These are phyloP conservation scores for Dromaius novaehollandiae DNA, from an alignment of 2,113 vertebrate genomes.

Conservation along the genomic window DNA sequence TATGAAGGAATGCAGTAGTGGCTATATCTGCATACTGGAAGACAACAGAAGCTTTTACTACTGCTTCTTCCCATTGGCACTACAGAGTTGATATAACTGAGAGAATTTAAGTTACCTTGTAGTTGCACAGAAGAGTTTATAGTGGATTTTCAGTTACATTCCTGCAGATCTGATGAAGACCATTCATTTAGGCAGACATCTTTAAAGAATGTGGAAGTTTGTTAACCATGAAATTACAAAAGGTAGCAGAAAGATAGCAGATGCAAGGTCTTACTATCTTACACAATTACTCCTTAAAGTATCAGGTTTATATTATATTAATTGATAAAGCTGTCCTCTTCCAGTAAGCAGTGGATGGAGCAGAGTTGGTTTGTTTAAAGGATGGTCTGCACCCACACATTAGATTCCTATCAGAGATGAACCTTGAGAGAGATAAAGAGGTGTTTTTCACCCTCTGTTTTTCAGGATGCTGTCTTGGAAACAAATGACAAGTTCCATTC, in stretches of 20 bases:
- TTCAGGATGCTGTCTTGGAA: not conserved
- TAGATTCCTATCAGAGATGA: rapidly evolving
- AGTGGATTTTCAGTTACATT: not conserved
- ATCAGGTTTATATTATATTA: not conserved
- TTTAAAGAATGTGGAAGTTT: not conserved
- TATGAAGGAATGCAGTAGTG: not conserved
- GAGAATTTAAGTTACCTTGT: not conserved
- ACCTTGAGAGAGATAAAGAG: not conserved
- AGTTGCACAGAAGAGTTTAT: not conserved
- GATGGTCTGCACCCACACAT: not conserved
- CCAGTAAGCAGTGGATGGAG: not conserved
- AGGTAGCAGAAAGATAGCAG: not conserved
- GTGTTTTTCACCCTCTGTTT: not conserved
- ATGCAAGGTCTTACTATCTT: not conserved
- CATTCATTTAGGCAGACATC: not conserved
- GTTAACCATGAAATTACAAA: not conserved
- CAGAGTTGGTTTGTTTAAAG: not conserved
- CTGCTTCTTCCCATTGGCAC: not conserved
- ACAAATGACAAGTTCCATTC: not conserved
- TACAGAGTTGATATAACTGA: not conserved
- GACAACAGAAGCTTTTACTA: not conserved
- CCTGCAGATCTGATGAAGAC: not conserved
- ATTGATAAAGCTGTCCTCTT: not conserved
- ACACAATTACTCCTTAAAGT: not conserved
- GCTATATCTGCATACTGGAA: not conserved